Conservation (phyloP, 37 sponge, comb jelly and placozoan genomes). For the Petrosia ficiformis region DNA sequence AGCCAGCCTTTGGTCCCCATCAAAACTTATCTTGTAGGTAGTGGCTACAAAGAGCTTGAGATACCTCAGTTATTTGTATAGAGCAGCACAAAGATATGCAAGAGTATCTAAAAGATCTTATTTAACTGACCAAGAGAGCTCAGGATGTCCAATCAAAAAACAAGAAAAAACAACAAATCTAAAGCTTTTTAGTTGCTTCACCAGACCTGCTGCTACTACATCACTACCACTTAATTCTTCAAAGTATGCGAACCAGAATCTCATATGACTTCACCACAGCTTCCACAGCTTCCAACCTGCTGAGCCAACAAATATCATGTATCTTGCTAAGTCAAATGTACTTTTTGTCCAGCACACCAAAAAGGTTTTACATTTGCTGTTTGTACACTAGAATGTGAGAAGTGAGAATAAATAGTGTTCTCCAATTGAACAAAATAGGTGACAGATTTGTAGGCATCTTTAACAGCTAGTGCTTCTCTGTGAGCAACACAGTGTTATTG, state of each 20-base stretch:
- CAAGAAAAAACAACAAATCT: too few species aligned
- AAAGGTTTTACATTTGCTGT: neutral
- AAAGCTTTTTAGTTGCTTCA: too few species aligned
- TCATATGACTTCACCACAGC: constrained; percentile 1
- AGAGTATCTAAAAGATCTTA: constrained; percentile 3
- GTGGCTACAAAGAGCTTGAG: neutral
- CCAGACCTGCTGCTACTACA: too few species aligned
- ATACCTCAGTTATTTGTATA: neutral
- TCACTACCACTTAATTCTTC: too few species aligned
- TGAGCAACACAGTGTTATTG: constrained; percentile 24
- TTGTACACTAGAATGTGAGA: constrained; percentile 7
- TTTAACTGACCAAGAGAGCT: too few species aligned
- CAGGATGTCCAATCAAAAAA: too few species aligned
- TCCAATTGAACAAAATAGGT: too few species aligned
- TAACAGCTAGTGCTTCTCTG: constrained; percentile 12
- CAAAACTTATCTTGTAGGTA: neutral
- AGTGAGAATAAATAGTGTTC: constrained; percentile 12
- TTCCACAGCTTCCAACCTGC: constrained; percentile 3
- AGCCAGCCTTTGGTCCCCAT: too few species aligned
- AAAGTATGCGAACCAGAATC: neutral
- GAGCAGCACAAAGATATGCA: constrained; percentile 2
- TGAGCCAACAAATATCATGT: constrained; percentile 15
- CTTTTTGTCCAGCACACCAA: constrained; percentile 4
- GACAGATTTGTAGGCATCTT: too few species aligned
- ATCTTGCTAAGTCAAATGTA: neutral